A percentile compares a stretch with the other conserved stretches of the same genome.
Conservation (phyloP, 2,113 vertebrate genomes). For the Tautogolabrus adspersus region DNA sequence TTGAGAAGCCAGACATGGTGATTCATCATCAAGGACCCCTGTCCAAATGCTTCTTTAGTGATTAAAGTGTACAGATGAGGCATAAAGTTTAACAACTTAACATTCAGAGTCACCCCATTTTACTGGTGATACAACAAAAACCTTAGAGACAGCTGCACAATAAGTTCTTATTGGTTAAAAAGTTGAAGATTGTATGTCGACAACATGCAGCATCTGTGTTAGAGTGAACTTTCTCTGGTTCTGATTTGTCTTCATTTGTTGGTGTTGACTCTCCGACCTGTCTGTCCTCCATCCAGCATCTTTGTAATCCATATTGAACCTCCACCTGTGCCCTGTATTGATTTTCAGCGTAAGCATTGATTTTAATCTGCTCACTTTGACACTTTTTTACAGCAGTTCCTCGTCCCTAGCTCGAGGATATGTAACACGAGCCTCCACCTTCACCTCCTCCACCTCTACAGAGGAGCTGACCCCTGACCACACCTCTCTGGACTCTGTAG, state of each 20-base stretch:
- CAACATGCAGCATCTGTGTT: background rate
- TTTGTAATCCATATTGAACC: background rate
- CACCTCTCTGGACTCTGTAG: constrained; percentile 84
- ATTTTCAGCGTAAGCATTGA: too few relatives aligned
- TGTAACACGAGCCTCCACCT: constrained; percentile 79
- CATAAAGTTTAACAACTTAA: background rate
- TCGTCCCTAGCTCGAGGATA: constrained; percentile 74
- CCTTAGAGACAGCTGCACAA: background rate
- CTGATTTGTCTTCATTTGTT: constrained; percentile 5
- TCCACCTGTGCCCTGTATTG: background rate
- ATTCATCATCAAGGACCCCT: background rate
- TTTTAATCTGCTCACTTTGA: too few relatives aligned
- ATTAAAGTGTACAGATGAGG: background rate
- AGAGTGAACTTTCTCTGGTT: constrained; percentile 13
- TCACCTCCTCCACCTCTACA: constrained; percentile 87
- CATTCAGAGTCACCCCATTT: background rate
- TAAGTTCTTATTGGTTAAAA: background rate
- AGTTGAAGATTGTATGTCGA: background rate
- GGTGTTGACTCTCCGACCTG: constrained; percentile 3
- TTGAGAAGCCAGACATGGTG: background rate
- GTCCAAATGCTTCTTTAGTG: background rate
- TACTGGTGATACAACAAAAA: background rate
- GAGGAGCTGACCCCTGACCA: constrained; percentile 94
- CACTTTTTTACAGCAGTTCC: constrained; percentile 53
- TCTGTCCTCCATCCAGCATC: constrained; percentile 17